Evolutionary conservation across 2,888 invertebrate species (phyloP), one percentile per base, ranked within the genome.

Genomic region (Luperina testacea): DNA sequence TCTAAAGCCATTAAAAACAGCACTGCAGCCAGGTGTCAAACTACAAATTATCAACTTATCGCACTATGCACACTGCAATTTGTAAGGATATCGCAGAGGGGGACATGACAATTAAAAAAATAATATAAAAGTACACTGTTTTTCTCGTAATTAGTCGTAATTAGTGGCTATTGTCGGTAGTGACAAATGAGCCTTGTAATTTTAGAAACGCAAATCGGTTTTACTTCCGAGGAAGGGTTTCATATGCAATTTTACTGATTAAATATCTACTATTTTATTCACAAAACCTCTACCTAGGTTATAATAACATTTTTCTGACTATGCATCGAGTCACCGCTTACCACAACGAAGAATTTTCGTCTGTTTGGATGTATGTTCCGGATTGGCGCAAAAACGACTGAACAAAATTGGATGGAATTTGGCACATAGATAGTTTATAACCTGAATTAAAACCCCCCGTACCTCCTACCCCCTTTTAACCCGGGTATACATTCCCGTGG

Each of bases 11-110:
- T 82, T 81, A 81, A 73, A 81, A 82, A 72, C 8, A 11, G 38
- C 68, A 79, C 57, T 24, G 27, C 63, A 67, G 92, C 95, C 96
- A 96, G 96, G 95, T 96, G 96, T 94, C 93, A 93, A 92, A 92
- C 89, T 93, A 90, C 88, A 92, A 94, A 96, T 96, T 96, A 96
- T 85, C 95, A 92, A 95, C 88, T 96, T 96, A 94, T 94, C 96
- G 92, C 95, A 94, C 92, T 4, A n/a, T 90, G 78, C 78, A 85
- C 77, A 61, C 81, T 78, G 59, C 72, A 79, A 85, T 92, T 93
- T 92, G 87, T 76, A 64, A 74, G 84, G 81, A 88, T 83, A 74
- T 53, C 20, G 27, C 57, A 51, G 77, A 87, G 90, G 90, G 83
- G 84, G 83, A 77, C 73, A 63, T n/a, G 75, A 77, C 78, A 88